Evolutionary conservation across 2,888 invertebrate genomes (phyloP).

Genomic region (Sarcophaga rosellei): DNA sequence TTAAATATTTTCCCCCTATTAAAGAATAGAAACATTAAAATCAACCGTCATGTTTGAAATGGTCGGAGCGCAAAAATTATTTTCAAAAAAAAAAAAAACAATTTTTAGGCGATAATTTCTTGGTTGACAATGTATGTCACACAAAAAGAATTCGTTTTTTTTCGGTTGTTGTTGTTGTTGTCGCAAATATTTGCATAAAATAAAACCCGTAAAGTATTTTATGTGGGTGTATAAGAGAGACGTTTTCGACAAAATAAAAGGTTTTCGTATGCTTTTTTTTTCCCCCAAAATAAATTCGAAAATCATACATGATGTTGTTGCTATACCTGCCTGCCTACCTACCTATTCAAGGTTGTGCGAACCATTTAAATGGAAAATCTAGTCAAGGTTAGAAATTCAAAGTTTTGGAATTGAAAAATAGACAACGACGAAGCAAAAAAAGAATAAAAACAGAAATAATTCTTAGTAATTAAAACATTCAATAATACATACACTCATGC

Average conservation of each 20-base stretch:
- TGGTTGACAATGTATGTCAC: neutral
- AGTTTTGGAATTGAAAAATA: neutral
- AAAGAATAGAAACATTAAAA: neutral
- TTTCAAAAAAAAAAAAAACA: too few relatives aligned
- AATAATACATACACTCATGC: neutral
- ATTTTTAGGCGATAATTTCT: neutral
- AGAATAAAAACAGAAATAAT: neutral
- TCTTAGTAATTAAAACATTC: neutral
- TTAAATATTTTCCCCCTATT: neutral
- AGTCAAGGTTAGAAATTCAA: neutral
- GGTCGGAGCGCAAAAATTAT: neutral
- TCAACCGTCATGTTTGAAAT: neutral
- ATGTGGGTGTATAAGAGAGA: neutral
- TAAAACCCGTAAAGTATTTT: neutral
- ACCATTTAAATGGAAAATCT: neutral
- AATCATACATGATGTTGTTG: neutral
- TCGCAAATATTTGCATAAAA: neutral
- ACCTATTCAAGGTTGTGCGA: neutral
- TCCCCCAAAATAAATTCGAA: neutral
- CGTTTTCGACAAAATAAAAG: neutral
- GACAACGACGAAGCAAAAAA: neutral
- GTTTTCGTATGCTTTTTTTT: neutral
- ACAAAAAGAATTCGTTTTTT: neutral
- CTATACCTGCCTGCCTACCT: neutral
- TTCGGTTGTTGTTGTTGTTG: neutral